phyloP scores from a whole-genome alignment of 2,113 vertebrate species.

The Sinocyclocheilus rhinocerous region DNA sequence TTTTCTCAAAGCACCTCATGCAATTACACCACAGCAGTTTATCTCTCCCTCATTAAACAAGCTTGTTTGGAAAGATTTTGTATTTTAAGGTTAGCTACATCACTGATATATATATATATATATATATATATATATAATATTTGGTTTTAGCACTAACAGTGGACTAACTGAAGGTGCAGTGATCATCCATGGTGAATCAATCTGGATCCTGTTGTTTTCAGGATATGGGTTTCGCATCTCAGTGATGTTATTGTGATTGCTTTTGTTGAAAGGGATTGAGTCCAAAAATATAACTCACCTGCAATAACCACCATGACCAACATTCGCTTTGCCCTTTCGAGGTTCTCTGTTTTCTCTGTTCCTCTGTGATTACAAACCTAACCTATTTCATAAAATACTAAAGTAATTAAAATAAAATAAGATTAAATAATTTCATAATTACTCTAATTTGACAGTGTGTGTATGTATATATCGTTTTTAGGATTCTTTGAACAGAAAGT shows the following conservation, averaged over 20 bases:
- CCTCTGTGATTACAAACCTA: background rate
- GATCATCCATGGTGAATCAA: slow-evolving; percentile 22
- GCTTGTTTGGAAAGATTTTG: background rate
- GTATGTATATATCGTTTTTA: too few relatives aligned
- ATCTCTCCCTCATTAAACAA: background rate
- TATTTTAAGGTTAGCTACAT: background rate
- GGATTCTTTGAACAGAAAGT: too few relatives aligned
- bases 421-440: background rate
- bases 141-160: background rate
- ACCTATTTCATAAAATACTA: background rate
- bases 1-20: background rate
- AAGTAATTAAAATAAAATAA: background rate
- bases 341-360: background rate
- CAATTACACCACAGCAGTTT: background rate
- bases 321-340: background rate
- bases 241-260: slow-evolving; percentile 5
- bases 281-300: background rate
- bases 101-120: too few relatives aligned
- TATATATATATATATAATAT: too few relatives aligned
- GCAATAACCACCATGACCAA: background rate
- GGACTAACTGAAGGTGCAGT: background rate
- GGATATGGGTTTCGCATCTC: slow-evolving; percentile 14
- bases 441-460: too few relatives aligned
- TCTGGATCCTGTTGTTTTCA: slow-evolving; percentile 21
- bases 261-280: slow-evolving; percentile 23